Base-by-base conservation (phyloP, 1,140 invertebrate species). In the Heliothis virescens region DNA sequence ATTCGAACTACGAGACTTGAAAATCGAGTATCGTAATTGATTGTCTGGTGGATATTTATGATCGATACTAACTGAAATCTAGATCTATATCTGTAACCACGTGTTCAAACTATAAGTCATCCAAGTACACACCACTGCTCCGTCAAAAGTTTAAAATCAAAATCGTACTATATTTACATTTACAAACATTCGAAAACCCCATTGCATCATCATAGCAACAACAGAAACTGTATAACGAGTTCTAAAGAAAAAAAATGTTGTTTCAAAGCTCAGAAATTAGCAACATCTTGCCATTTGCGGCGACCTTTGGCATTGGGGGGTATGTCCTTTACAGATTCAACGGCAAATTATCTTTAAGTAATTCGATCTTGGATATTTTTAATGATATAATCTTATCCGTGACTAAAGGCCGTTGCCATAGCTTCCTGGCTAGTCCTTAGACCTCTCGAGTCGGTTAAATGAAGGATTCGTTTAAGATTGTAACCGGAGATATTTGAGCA, bases 201-300 rank as follows among this genome's bases (percentile, higher is more conserved):
- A 53, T 71, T 71, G 34, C 48, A 29, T 71, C 67, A 71, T 50
- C 63, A n/a, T 53, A 71, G 48, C 21, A 15, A 71, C 65, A 50
- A 48, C 15, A 69, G 15, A 18, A n/a, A 52, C 10, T 9, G 13
- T 71, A 52, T 21, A 71, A 71, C 67, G n/a, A 71, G 67, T 71
- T 71, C 18, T 26, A 26, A 5, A 1, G 15, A 3, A 71, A 67
- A n/a, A 48, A 59, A 21, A 71, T 53, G 67, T 52, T 18, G 67
- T 50, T 71, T 53, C 21, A 41, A 63, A 63, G 60, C 60, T 63
- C 60, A 63, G 18, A 34, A 69, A 69, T 69, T 69, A 71, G 67
- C 7, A 53, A 71, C 4, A 21, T 47, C 12, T 53, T 15, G 21
- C n/a, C 48, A 48, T 53, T 71, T 53, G 21, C 48, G 18, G 34